Evolutionary conservation across 2,797 vertebrate genomes (phyloP), one percentile per base, ranked within the genome.

Genomic region (Sternotherus odoratus): DNA sequence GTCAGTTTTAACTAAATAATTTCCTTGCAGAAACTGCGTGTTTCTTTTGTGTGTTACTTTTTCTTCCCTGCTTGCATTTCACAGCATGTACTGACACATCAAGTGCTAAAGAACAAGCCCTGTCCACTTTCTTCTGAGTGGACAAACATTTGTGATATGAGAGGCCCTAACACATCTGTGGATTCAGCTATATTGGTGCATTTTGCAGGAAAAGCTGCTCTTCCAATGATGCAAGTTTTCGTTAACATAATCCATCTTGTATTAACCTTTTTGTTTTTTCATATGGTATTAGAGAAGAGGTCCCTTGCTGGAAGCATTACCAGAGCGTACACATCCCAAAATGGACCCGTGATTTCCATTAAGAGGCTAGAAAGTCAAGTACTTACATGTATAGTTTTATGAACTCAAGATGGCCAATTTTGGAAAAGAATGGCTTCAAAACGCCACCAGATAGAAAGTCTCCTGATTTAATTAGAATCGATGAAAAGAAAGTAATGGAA

Each of bases 21-120:
- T 96, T 97, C 95, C 88, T 91, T 87, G 83, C 77, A 97, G 91
- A 95, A 96, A 97, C 50, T 94, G 85, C 95, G 91, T 50, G 48
- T 93, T 97, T 95, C 96, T 97, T 96, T 95, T 95, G 93, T 94
- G 94, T 95, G 96, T 96, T 97, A 96, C 95, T 97, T 97, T 96
- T 96, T 95, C 89, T 96, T 92, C 93, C 91, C 94, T 96, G 87
- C 94, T 96, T 96, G 85, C 95, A 95, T 95, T 96, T 96, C 96
- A 95, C 92, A 96, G 95, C 96, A 86, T 60, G 85, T 39, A 92
- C 93, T 81, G 94, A 95, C 93, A 94, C 1, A 79, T 85, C 94
- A 95, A 93, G 85, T 92, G 77, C 16, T 89, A 91, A 93, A 93
- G 86, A 93, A 95, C 89, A 91, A 96, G 89, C 86, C 57, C 87